Percentiles rank a stretch among this genome's conserved stretches.
phyloP scores from a whole-genome alignment of 2,797 vertebrate species.

The Clarias pachynema region DNA sequence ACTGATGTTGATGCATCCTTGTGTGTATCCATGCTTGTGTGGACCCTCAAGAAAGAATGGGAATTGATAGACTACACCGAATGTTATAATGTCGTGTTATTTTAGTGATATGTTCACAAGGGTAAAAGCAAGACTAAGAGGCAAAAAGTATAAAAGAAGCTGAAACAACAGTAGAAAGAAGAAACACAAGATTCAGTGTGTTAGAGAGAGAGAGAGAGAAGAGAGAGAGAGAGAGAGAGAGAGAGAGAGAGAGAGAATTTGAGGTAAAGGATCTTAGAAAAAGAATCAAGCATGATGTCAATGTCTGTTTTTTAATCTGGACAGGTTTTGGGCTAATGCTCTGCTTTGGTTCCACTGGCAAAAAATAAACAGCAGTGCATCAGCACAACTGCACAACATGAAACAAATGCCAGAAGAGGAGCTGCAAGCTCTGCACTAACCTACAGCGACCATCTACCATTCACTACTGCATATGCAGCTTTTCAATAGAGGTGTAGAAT shows the following conservation, averaged over 20 bases:
- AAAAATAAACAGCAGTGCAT: slow-evolving; percentile 52
- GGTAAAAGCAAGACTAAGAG: background rate
- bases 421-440: slow-evolving; percentile 56
- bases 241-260: slow-evolving; percentile 25
- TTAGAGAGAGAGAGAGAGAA: background rate
- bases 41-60: background rate
- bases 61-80: background rate
- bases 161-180: slow-evolving; percentile 5
- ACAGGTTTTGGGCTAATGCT: slow-evolving; percentile 46
- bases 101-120: background rate
- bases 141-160: slow-evolving; percentile 11
- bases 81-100: background rate
- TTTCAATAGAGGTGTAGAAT: slow-evolving; percentile 48
- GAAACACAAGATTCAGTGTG: background rate
- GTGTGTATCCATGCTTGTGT: background rate
- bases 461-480: slow-evolving; percentile 48
- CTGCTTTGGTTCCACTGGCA: slow-evolving; percentile 51
- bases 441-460: slow-evolving; percentile 45
- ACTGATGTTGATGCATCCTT: slow-evolving; percentile 20
- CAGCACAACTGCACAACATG: slow-evolving; percentile 27
- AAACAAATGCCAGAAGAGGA: slow-evolving; percentile 26
- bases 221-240: slow-evolving; percentile 9
- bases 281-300: slow-evolving; percentile 16
- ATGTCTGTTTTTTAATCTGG: slow-evolving; percentile 20
- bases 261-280: slow-evolving; percentile 11